Percentiles rank a stretch among this genome's conserved stretches.
Conservation (phyloP, 2,797 vertebrate genomes). For the Echiichthys vipera region DNA sequence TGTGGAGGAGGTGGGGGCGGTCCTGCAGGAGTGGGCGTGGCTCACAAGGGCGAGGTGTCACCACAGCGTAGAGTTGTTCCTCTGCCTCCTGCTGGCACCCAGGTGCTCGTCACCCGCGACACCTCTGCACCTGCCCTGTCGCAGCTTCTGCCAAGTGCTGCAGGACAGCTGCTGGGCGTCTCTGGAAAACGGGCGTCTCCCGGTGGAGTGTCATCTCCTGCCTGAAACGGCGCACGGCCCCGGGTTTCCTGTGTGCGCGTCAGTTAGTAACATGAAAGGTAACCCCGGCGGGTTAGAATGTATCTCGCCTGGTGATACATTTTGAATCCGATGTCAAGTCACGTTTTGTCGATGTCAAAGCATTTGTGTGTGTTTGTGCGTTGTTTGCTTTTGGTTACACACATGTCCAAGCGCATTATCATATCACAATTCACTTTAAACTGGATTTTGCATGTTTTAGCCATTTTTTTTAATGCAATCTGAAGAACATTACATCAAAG, state of each 20-base stretch:
- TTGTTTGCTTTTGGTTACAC: slow-evolving; percentile 9
- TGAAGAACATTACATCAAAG: not conserved
- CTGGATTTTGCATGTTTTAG: slow-evolving; percentile 41
- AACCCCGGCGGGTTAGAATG: slow-evolving; percentile 79
- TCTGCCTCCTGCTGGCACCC: slow-evolving; percentile 91
- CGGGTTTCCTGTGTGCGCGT: slow-evolving; percentile 78
- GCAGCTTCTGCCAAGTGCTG: slow-evolving; percentile 89
- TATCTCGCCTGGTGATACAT: slow-evolving; percentile 71
- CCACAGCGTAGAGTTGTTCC: slow-evolving; percentile 88
- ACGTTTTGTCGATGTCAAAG: slow-evolving; percentile 12
- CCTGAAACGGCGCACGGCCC: slow-evolving; percentile 76
- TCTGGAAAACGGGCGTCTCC: slow-evolving; percentile 82
- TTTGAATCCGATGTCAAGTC: slow-evolving; percentile 63
- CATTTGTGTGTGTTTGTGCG: slow-evolving; percentile 35
- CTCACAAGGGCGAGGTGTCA: slow-evolving; percentile 86
- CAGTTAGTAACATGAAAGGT: slow-evolving; percentile 92
- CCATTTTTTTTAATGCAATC: not conserved
- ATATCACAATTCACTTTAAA: not conserved
- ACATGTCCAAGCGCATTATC: not conserved
- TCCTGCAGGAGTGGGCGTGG: slow-evolving; percentile 85
- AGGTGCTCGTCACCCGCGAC: slow-evolving; percentile 69
- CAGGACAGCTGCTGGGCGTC: slow-evolving; percentile 89
- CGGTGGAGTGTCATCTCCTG: slow-evolving; percentile 87
- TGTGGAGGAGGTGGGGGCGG: slow-evolving; percentile 77
- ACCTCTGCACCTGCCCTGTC: slow-evolving; percentile 80